Evolutionary conservation across 2,113 vertebrate species (phyloP).

Genomic region (Rhodinocichla rosea): DNA sequence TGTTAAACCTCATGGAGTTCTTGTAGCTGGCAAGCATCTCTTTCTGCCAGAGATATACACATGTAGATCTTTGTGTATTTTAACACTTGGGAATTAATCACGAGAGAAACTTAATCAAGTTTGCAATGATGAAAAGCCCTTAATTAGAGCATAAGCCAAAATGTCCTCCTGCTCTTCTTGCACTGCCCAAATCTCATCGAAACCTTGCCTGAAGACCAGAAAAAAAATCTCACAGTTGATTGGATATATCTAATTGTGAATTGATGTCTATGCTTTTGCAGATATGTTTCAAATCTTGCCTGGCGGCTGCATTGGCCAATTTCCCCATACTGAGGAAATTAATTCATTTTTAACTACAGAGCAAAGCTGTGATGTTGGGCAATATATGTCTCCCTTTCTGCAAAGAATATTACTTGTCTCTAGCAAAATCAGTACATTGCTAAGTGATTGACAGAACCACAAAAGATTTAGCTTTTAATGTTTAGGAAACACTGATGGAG

Average conservation of each 20-base stretch:
- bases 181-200: constrained; percentile 5
- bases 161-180: background rate
- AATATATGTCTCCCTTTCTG: background rate
- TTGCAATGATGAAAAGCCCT: background rate
- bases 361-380: background rate
- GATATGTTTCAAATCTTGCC: background rate
- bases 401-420: background rate
- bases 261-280: background rate
- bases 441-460: background rate
- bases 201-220: constrained; percentile 45
- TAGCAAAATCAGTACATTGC: background rate
- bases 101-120: background rate
- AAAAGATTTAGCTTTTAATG: background rate
- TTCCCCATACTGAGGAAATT: constrained; percentile 11
- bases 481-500: background rate
- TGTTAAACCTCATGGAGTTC: background rate
- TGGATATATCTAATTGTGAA: constrained; percentile 25
- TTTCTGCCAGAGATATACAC: background rate
- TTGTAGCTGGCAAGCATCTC: background rate
- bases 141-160: constrained; percentile 8
- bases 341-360: constrained; percentile 33
- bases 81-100: constrained; percentile 4
- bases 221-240: constrained; percentile 41
- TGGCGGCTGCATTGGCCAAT: background rate
- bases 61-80: background rate